phyloP scores from a whole-genome alignment of 1,140 invertebrate species.

The Nasonia vitripennis region DNA sequence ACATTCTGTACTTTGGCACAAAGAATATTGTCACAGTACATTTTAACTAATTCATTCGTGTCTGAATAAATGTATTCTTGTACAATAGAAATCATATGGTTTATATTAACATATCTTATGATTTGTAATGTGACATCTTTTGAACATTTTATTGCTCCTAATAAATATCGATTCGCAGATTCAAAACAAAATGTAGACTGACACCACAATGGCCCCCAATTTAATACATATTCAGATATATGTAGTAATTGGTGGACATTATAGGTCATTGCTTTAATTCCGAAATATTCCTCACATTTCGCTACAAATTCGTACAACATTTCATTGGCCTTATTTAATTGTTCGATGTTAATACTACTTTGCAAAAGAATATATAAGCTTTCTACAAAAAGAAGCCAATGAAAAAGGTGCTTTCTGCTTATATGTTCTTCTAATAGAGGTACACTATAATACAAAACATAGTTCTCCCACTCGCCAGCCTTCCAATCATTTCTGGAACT shows the following conservation, averaged over 20 bases:
- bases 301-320: conserved; percentile 42
- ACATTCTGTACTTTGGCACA: background rate
- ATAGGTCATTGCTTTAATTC: conserved; percentile 44
- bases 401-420: conserved; percentile 13
- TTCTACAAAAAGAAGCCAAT: conserved; percentile 39
- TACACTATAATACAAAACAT: conserved; percentile 45
- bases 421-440: conserved; percentile 18
- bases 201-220: conserved; percentile 51
- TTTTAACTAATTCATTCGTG: conserved; percentile 1
- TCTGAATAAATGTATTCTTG: conserved; percentile 6
- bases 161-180: conserved; percentile 45
- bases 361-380: conserved; percentile 34
- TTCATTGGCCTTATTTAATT: conserved; percentile 28
- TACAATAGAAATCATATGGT: conserved; percentile 5
- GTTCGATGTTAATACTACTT: conserved; percentile 13
- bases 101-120: conserved; percentile 28
- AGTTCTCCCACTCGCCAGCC: conserved; percentile 50
- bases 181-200: conserved; percentile 52
- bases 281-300: conserved; percentile 40
- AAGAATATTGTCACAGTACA: conserved; percentile 34
- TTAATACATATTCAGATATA: conserved; percentile 42
- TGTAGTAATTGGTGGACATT: conserved; percentile 54
- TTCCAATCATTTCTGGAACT: conserved; percentile 26
- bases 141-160: conserved; percentile 31
- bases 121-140: conserved; percentile 10